Conservation (phyloP, 2,797 vertebrate genomes). For the Protosalanx chinensis region DNA sequence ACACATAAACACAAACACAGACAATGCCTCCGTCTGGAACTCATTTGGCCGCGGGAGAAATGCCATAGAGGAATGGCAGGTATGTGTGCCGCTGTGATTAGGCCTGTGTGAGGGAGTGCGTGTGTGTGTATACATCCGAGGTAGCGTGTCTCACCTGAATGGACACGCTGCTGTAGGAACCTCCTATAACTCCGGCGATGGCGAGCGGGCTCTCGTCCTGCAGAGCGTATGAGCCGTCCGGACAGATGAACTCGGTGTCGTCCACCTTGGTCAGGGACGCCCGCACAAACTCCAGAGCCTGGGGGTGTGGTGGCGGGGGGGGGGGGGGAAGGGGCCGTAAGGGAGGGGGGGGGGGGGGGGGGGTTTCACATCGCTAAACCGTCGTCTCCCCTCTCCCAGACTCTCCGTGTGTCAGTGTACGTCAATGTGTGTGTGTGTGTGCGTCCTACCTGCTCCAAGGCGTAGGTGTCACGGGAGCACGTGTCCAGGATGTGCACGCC, state of each 20-base stretch:
- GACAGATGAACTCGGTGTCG: conserved; percentile 97
- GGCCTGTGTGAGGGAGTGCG: conserved; percentile 34
- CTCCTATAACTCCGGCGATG: conserved; percentile 92
- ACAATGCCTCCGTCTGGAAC: background rate
- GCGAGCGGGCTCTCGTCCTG: conserved; percentile 92
- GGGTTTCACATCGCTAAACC: conserved; percentile 1
- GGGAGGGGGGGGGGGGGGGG: too few relatives aligned
- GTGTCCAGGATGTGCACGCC: conserved; percentile 98
- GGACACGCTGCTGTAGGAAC: conserved; percentile 96
- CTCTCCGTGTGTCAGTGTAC: background rate
- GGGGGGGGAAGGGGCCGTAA: too few relatives aligned
- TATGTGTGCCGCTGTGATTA: background rate
- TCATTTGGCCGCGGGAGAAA: background rate
- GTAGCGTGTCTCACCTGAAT: conserved; percentile 86
- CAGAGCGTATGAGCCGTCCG: conserved; percentile 93
- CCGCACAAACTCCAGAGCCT: conserved; percentile 94
- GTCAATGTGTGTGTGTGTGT: background rate
- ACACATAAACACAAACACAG: conserved; percentile 19
- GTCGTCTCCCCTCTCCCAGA: too few relatives aligned
- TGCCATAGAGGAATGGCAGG: background rate
- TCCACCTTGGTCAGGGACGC: conserved; percentile 98
- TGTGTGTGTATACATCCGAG: background rate
- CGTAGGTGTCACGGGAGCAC: conserved; percentile 95
- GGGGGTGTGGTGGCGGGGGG: too few relatives aligned
- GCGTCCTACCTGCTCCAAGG: conserved; percentile 78